phyloP scores from a whole-genome alignment of 2,113 vertebrate genomes.

The Rhea pennata region DNA sequence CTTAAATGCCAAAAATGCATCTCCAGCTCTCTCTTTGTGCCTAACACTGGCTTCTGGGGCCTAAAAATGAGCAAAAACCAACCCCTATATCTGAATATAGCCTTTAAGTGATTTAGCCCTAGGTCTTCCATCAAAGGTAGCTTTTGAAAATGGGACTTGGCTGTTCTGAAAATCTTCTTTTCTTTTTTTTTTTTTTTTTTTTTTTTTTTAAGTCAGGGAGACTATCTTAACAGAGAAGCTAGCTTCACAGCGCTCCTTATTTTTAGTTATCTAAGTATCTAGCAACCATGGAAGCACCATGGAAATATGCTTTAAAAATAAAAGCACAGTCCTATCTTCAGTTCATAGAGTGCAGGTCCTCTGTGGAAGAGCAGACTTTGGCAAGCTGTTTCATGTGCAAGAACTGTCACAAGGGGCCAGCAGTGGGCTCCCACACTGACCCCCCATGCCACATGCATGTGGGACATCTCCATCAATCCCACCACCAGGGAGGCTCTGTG shows the following conservation, averaged over 20 bases:
- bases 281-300: neutral
- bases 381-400: neutral
- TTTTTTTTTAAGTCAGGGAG: neutral
- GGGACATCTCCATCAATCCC: neutral
- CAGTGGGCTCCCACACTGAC: neutral
- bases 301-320: accelerated
- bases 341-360: neutral
- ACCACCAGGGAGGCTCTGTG: neutral
- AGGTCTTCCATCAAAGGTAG: neutral
- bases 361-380: neutral
- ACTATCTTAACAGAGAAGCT: neutral
- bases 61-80: neutral
- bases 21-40: neutral
- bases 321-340: neutral
- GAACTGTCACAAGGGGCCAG: neutral
- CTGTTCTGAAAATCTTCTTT: neutral
- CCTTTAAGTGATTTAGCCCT: neutral
- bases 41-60: neutral
- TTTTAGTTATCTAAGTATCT: neutral
- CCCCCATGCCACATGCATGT: neutral
- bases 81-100: neutral
- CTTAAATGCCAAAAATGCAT: neutral
- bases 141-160: neutral
- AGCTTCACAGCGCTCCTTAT: neutral
- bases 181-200: too few species aligned